These are phyloP conservation scores for Mythimna pallens DNA, from an alignment of 2,888 invertebrate species.

Conservation along the genomic window DNA sequence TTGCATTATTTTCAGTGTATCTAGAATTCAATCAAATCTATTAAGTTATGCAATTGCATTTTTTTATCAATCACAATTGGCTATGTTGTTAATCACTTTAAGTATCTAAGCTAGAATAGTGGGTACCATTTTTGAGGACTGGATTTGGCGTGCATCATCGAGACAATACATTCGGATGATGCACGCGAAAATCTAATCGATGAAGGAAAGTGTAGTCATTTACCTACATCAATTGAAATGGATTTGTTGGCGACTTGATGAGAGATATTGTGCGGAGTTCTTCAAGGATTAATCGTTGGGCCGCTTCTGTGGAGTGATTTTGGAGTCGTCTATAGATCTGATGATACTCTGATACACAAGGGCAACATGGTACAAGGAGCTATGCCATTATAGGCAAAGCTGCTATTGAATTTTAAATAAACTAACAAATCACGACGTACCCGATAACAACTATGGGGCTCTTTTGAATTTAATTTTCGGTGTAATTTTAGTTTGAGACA, in stretches of 20 bases:
- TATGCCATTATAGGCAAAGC: not conserved
- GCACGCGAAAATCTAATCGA: too few species aligned
- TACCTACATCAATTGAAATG: not conserved
- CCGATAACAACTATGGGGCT: not conserved
- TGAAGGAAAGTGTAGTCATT: not conserved
- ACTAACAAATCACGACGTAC: not conserved
- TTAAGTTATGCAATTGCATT: not conserved
- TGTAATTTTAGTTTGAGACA: not conserved
- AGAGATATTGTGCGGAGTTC: not conserved
- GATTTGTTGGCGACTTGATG: not conserved
- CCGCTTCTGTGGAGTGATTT: not conserved
- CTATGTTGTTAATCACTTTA: not conserved
- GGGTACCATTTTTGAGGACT: not conserved
- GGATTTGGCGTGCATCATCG: not conserved
- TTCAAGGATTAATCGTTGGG: not conserved
- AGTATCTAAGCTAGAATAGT: too few species aligned
- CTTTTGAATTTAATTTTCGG: not conserved
- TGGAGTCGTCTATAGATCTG: not conserved
- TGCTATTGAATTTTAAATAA: not conserved
- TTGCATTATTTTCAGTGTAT: slow-evolving; percentile 15
- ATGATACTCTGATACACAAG: not conserved
- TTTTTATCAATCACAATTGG: not conserved
- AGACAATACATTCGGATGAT: too few species aligned
- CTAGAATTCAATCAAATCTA: slow-evolving; percentile 3
- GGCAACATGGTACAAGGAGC: not conserved